phyloP scores from a whole-genome alignment of 2,888 invertebrate genomes.

The Chirona hameri region DNA sequence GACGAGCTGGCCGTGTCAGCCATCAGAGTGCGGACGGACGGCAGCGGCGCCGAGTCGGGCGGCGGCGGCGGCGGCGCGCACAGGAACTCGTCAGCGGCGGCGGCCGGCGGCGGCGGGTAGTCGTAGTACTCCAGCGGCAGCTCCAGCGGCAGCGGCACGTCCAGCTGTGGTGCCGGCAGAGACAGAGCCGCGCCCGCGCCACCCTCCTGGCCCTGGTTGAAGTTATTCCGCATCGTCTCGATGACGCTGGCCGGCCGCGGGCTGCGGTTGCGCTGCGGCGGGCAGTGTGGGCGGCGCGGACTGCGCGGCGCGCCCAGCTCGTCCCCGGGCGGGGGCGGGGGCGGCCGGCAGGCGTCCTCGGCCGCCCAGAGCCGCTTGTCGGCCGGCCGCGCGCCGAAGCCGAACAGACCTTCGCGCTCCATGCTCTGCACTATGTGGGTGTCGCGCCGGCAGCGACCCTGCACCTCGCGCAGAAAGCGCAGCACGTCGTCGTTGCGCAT shows the following conservation, averaged over 20 bases:
- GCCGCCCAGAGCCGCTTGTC: neutral
- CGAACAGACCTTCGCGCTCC: slow-evolving; percentile 13
- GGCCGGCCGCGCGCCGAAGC: neutral
- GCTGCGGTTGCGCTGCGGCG: neutral
- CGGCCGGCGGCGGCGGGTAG: neutral
- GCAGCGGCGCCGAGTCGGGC: neutral
- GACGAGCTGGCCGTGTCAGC: neutral
- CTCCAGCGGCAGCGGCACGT: neutral
- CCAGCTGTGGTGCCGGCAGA: neutral
- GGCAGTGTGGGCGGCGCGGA: neutral
- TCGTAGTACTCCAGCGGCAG: neutral
- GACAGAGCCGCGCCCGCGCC: neutral
- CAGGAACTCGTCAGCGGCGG: neutral
- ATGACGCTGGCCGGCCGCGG: slow-evolving; percentile 28
- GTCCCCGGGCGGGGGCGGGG: neutral
- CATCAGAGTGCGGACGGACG: neutral
- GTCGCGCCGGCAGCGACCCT: slow-evolving; percentile 26
- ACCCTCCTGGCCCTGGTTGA: slow-evolving; percentile 27
- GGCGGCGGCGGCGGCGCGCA: neutral
- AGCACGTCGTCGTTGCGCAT: slow-evolving; percentile 26
- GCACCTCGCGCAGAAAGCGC: slow-evolving; percentile 28
- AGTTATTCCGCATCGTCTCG: slow-evolving; percentile 26
- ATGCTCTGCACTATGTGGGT: slow-evolving; percentile 12
- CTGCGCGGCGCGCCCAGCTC: neutral
- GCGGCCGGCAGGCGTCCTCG: neutral